Evolutionary conservation across 2,888 invertebrate genomes (phyloP).

Genomic region (Chymomyza fuscimana): DNA sequence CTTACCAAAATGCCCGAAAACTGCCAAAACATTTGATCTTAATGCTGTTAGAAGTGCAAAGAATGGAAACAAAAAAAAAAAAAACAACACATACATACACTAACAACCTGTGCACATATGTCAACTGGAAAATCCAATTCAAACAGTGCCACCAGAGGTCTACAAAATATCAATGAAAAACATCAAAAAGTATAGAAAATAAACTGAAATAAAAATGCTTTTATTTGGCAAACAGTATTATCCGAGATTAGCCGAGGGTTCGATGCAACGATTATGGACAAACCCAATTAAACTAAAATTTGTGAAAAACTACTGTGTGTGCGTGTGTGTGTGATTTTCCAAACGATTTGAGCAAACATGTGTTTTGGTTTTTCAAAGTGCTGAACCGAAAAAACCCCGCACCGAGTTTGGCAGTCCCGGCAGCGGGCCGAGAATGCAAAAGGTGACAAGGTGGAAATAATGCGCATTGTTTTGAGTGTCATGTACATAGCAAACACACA

Average conservation of each 20-base stretch:
- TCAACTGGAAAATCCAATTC: neutral
- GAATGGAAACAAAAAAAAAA: neutral
- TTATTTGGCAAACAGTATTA: conserved; percentile 77
- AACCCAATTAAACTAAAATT: conserved; percentile 77
- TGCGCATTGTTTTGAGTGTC: conserved; percentile 57
- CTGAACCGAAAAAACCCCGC: conserved; percentile 59
- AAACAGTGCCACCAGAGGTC: neutral
- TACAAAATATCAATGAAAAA: conserved; percentile 5
- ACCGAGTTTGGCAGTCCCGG: conserved; percentile 13
- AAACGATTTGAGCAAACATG: conserved; percentile 70
- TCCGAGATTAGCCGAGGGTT: conserved; percentile 77
- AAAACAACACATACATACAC: neutral
- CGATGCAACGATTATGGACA: conserved; percentile 75
- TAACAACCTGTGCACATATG: neutral
- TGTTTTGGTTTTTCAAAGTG: conserved; percentile 68
- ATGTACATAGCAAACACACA: neutral
- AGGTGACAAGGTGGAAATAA: conserved; percentile 77
- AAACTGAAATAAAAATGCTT: conserved; percentile 58
- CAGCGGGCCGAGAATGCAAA: conserved; percentile 29
- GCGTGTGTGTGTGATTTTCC: conserved; percentile 60
- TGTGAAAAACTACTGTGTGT: conserved; percentile 31
- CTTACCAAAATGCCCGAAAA: neutral
- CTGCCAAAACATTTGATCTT: neutral
- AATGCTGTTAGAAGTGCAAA: too few species aligned
- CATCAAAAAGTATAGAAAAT: neutral